Base-by-base conservation (phyloP, 30 jellyfish, hydroid and myxozoan genomes). In the Aurelia aurita complex sp. Pacific region DNA sequence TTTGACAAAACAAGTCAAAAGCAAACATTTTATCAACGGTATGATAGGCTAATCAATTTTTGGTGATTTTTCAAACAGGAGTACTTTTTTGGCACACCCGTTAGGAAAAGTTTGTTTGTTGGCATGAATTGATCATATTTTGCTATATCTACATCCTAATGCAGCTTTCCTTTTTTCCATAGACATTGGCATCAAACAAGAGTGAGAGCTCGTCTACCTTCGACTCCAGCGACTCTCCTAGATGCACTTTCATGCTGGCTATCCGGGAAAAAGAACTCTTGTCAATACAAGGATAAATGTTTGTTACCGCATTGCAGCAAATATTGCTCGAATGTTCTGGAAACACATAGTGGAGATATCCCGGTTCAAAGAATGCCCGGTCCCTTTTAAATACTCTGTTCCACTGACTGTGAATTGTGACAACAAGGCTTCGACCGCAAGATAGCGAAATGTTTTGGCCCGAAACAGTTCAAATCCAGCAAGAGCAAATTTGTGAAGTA, bases 171-270 rank as follows among this genome's bases (percentile, higher is more conserved):
- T 10, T n/a, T 14, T 2, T 23, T 15, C 33, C 43, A n/a, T 86
- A 87, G 96, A 60, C 87, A 87, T 18, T 87, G 96, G 96, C 53
- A 77, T 67, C 34, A 51, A 11, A 62, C 96, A 29, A 59, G 87
- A 29, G 78, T 87, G 1, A 76, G 8, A 46, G 57, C 1, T 14
- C 14, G 57, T 46, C 57, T 1, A 46, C 14, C 14, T 9, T 5
- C 57, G 57, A 14, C 14, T 12, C 63, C 77, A 33, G 19, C 59
- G 17, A 77, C 87, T 10, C 90, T 87, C n/a, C 29, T 50, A 3
- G 85, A 73, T 43, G 90, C 96, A n/a, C 74, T 87, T 64, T 13
- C 62, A 3, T 87, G 96, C 68, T 87, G 96, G 96, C 51, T 73
- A 18, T 15, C 18, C 63, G 34, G 40, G 29, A 23, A 23, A 36